Evolutionary conservation across 1,140 invertebrate species (phyloP).

Genomic region (Goniozus legneri): DNA sequence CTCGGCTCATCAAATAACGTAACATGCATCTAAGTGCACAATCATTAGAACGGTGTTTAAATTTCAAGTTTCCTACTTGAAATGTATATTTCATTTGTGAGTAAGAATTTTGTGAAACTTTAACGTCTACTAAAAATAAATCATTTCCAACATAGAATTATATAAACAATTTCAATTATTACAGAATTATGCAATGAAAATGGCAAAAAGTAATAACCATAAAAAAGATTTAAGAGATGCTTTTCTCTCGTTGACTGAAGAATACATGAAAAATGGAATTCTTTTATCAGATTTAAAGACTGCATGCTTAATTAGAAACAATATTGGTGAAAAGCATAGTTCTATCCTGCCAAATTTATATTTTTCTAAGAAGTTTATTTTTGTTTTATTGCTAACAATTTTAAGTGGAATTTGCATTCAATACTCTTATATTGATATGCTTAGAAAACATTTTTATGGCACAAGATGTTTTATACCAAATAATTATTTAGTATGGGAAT

Average conservation of each 20-base stretch:
- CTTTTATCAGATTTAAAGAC: conserved; percentile 24
- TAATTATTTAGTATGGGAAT: conserved; percentile 83
- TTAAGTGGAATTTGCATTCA: conserved; percentile 19
- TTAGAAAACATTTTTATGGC: conserved; percentile 15
- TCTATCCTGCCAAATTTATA: neutral
- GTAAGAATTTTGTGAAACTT: no score
- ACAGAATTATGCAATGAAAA: no score
- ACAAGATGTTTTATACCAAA: conserved; percentile 74
- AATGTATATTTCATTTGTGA: no score
- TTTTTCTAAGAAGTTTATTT: conserved; percentile 18
- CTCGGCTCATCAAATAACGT: no score
- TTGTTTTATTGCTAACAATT: conserved; percentile 21
- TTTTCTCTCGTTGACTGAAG: conserved; percentile 28
- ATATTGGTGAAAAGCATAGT: conserved; percentile 3
- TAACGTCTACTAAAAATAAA: no score
- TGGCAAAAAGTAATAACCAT: conserved; percentile 21
- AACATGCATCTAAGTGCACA: no score
- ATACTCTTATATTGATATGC: conserved; percentile 16
- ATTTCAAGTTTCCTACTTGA: no score
- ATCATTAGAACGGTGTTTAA: no score
- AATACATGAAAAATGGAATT: conserved; percentile 26
- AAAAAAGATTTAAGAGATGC: conserved; percentile 24
- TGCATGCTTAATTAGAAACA: conserved; percentile 1
- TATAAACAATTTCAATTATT: no score
- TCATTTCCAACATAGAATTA: no score